Evolutionary conservation across 2,797 vertebrate genomes (phyloP).

Genomic region (Mionectes olivaceus): DNA sequence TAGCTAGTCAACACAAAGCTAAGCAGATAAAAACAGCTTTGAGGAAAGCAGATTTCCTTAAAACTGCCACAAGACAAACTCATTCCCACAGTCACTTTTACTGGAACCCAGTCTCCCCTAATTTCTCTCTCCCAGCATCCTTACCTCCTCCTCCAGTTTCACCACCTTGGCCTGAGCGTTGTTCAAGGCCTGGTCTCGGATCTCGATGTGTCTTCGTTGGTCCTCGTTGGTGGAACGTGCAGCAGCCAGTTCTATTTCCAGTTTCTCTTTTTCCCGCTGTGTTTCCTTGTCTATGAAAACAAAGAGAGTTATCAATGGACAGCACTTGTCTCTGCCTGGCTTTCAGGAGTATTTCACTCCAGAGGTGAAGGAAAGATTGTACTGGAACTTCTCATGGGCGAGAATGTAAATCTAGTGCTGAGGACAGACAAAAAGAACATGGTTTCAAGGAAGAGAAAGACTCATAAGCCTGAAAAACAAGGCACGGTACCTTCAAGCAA

Average conservation of each 20-base stretch:
- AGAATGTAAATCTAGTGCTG: neutral
- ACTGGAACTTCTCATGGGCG: neutral
- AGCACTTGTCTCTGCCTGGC: neutral
- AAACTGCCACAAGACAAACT: neutral
- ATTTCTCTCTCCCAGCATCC: neutral
- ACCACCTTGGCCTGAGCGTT: conserved; percentile 98
- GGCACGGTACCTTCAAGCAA: neutral
- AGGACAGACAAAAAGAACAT: neutral
- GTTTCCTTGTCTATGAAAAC: conserved; percentile 91
- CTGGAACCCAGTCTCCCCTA: neutral
- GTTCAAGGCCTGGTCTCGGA: conserved; percentile 96
- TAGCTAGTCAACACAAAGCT: conserved; percentile 20
- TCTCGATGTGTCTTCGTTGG: conserved; percentile 96
- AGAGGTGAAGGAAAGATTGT: neutral
- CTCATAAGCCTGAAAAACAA: conserved; percentile 20
- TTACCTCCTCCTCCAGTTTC: conserved; percentile 97
- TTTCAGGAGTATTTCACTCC: neutral
- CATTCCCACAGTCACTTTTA: neutral
- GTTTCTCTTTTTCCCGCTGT: conserved; percentile 93
- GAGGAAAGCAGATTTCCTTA: neutral
- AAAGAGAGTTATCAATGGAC: neutral
- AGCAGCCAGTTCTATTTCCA: conserved; percentile 91
- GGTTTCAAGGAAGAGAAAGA: conserved; percentile 33
- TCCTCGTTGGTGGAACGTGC: conserved; percentile 93
- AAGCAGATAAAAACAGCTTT: neutral